Conservation (phyloP, 2,113 vertebrate genomes). For the Ardeotis arabs region DNA sequence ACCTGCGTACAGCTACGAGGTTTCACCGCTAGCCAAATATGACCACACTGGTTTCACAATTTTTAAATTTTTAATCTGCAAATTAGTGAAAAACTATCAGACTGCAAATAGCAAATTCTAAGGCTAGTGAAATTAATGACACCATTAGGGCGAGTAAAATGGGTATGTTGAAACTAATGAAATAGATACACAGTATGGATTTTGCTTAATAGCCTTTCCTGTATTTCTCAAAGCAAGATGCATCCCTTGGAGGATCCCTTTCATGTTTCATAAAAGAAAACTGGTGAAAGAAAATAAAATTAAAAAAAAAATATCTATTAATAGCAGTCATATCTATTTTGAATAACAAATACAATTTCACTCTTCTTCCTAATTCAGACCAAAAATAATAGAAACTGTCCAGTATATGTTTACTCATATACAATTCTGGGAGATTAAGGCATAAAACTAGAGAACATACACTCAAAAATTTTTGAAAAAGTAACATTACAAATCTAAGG, state of each 20-base stretch:
- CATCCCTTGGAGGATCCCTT: not conserved
- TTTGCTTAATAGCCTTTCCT: not conserved
- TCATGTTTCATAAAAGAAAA: not conserved
- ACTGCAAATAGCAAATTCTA: not conserved
- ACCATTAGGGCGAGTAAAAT: accelerated
- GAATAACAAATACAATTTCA: not conserved
- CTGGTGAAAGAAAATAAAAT: not conserved
- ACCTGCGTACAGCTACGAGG: accelerated
- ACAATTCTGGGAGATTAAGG: not conserved
- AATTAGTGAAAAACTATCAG: not conserved
- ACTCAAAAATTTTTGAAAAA: not conserved
- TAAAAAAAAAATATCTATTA: not conserved
- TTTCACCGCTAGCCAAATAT: not conserved
- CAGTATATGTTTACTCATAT: not conserved
- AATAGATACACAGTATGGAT: not conserved
- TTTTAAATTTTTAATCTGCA: not conserved
- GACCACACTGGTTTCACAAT: not conserved
- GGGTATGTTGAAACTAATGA: not conserved
- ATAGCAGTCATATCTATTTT: not conserved
- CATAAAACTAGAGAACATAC: not conserved
- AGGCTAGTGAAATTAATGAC: not conserved
- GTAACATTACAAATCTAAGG: not conserved
- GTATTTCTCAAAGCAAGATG: not conserved
- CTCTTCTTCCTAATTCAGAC: not conserved
- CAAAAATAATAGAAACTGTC: not conserved